A percentile compares a stretch with the other conserved stretches of the same genome.
These are phyloP conservation scores for Rhinoptilus africanus DNA, from an alignment of 2,113 vertebrate species.

Conservation along the genomic window DNA sequence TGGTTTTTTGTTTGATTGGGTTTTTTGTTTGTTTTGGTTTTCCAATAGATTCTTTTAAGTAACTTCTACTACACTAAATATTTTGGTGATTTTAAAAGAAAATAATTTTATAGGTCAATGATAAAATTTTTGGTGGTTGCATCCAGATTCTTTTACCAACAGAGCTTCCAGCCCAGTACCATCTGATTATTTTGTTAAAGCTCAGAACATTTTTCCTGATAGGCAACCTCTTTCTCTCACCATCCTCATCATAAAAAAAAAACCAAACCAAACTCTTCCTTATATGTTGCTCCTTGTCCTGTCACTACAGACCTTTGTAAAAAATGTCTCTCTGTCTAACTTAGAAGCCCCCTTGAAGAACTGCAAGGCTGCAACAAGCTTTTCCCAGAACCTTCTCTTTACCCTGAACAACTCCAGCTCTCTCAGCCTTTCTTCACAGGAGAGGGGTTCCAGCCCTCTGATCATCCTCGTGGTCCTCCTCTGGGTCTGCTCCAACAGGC, in stretches of 20 bases:
- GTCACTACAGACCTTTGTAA: background rate
- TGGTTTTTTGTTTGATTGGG: accelerated
- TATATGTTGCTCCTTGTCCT: background rate
- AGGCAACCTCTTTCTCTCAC: background rate
- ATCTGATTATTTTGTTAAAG: background rate
- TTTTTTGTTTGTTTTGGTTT: background rate
- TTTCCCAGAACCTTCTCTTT: background rate
- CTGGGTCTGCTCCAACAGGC: background rate
- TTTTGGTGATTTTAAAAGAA: background rate
- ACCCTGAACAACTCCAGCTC: background rate
- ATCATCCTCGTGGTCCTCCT: background rate
- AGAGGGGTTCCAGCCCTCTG: background rate
- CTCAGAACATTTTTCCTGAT: background rate
- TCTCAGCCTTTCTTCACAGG: background rate
- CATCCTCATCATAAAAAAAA: background rate
- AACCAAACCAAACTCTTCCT: background rate
- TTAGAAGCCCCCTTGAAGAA: background rate
- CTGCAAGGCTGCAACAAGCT: background rate
- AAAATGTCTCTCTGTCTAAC: background rate
- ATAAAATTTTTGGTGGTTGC: background rate
- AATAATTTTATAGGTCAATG: background rate
- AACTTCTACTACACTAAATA: background rate
- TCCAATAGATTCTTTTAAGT: background rate
- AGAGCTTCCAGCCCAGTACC: background rate
- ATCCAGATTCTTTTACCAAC: background rate